phyloP scores from a whole-genome alignment of 2,113 vertebrate species.

The Percina caprodes region DNA sequence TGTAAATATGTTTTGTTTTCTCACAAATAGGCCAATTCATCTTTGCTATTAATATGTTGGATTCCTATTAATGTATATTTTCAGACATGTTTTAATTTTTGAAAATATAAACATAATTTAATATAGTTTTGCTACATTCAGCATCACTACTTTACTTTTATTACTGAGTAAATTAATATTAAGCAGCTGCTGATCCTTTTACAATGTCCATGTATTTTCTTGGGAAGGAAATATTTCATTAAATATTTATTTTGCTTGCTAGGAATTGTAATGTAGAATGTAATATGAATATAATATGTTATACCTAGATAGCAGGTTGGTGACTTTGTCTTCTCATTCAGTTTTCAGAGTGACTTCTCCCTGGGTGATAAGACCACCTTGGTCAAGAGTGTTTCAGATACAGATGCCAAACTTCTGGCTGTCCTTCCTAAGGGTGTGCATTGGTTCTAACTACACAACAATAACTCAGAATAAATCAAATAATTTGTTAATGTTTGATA shows the following conservation, averaged over 20 bases:
- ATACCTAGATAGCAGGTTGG: neutral
- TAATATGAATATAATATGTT: neutral
- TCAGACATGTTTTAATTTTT: no score
- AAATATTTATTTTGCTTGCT: neutral
- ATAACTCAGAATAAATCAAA: neutral
- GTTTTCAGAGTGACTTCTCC: slow-evolving; percentile 91
- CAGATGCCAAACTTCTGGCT: slow-evolving; percentile 88
- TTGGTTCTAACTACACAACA: neutral
- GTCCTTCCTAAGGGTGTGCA: slow-evolving; percentile 92
- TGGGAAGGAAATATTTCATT: no score
- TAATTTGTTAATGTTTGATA: neutral
- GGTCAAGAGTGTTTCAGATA: slow-evolving; percentile 86
- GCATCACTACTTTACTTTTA: neutral
- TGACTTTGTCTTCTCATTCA: slow-evolving; percentile 65
- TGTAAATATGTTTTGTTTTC: no score
- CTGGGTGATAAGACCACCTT: slow-evolving; percentile 85
- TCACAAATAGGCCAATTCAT: no score
- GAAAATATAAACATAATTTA: no score
- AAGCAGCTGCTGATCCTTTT: neutral
- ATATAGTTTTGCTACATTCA: neutral
- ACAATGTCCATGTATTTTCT: neutral
- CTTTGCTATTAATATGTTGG: no score
- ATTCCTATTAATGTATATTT: no score
- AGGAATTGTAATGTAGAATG: no score
- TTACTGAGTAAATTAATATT: neutral